phyloP scores from a whole-genome alignment of 92 coral and sea anemone species.

The Hydrozoanthus gracilis region DNA sequence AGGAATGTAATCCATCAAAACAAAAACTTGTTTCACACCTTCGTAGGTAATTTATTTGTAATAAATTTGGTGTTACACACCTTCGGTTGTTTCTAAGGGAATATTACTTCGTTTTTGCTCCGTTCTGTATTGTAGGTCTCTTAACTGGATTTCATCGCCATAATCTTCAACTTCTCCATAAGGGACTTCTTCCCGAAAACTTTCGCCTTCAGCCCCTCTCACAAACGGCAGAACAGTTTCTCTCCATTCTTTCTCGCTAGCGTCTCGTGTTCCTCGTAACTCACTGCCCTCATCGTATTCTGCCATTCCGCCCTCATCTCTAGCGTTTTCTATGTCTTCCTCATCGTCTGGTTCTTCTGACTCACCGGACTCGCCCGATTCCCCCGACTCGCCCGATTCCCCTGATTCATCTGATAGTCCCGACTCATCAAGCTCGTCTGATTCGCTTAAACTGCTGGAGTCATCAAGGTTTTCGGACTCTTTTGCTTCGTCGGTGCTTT shows the following conservation, averaged over 20 bases:
- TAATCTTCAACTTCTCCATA: conserved; percentile 13
- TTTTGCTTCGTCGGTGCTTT: neutral
- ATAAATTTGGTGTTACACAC: neutral
- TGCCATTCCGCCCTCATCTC: conserved; percentile 13
- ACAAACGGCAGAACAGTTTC: neutral
- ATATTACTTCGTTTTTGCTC: conserved; percentile 54
- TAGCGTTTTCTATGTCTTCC: conserved; percentile 14
- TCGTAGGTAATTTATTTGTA: too few relatives aligned
- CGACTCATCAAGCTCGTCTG: neutral
- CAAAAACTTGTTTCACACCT: too few relatives aligned
- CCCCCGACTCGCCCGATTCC: neutral
- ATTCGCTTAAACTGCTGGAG: conserved; percentile 5
- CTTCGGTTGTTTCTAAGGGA: conserved; percentile 50
- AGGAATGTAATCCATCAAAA: too few relatives aligned
- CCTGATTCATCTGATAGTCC: neutral
- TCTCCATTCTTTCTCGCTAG: neutral
- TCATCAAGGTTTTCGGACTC: neutral
- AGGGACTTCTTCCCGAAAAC: conserved; percentile 23
- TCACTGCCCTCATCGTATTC: conserved; percentile 47
- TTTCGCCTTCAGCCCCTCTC: conserved; percentile 1
- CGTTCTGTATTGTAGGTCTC: conserved; percentile 30
- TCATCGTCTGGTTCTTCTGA: conserved; percentile 63
- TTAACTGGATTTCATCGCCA: conserved; percentile 20
- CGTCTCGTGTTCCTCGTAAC: conserved; percentile 50
- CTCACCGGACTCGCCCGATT: neutral